phyloP scores from a whole-genome alignment of 2,888 invertebrate genomes.

The Schizaphis graminum region DNA sequence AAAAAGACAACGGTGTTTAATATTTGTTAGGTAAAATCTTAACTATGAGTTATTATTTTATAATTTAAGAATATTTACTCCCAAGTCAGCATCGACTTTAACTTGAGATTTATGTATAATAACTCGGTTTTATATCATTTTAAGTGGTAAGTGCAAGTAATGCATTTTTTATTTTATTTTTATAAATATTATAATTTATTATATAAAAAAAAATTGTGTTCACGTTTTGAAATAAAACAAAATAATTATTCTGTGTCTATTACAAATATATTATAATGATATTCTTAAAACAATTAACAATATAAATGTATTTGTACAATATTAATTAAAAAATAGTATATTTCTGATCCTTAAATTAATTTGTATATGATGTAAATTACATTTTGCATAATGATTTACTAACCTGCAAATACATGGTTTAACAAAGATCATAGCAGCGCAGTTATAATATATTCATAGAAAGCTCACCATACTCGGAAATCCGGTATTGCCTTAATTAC shows the following conservation, averaged over 20 bases:
- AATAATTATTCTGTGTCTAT: not conserved
- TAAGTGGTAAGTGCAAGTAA: not conserved
- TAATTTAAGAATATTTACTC: not conserved
- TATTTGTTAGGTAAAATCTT: not conserved
- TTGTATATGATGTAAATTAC: not conserved
- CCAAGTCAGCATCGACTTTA: not conserved
- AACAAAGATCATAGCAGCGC: not conserved
- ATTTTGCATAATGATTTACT: not conserved
- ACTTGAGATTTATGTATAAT: not conserved
- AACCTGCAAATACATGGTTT: not conserved
- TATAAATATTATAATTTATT: not conserved
- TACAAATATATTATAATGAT: not conserved
- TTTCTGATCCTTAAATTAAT: not conserved
- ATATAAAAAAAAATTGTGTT: not conserved
- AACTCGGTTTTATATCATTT: not conserved
- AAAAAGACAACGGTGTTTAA: not conserved
- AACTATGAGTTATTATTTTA: not conserved
- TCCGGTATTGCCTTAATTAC: constrained; percentile 14
- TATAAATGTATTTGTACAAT: not conserved
- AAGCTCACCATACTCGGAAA: constrained; percentile 17
- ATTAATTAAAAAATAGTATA: not conserved
- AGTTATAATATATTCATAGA: constrained; percentile 19
- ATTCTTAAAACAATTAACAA: not conserved
- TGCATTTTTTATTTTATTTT: not conserved
- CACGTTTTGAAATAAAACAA: not conserved